Percentiles rank a stretch among this genome's conserved stretches.
phyloP scores from a whole-genome alignment of 2,113 vertebrate species.

The Rhinogobius similis region DNA sequence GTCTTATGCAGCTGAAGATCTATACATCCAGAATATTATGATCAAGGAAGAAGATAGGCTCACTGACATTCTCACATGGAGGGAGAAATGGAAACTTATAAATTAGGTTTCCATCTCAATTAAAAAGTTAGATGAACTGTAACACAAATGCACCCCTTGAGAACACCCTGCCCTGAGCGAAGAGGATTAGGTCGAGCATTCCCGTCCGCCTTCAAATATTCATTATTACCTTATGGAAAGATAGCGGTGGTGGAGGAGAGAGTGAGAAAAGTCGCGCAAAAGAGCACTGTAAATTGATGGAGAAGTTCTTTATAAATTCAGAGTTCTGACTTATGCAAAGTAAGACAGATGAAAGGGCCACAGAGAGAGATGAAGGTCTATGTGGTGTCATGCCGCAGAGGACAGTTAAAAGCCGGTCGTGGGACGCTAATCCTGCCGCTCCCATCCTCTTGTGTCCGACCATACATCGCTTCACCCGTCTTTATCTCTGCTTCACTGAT shows the following conservation, averaged over 20 bases:
- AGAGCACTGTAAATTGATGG: slow-evolving; percentile 48
- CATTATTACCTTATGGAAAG: slow-evolving; percentile 68
- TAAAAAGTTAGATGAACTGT: slow-evolving; percentile 71
- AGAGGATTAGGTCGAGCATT: slow-evolving; percentile 64
- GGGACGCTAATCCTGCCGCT: slow-evolving; percentile 60
- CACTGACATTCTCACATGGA: slow-evolving; percentile 54
- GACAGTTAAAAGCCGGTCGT: slow-evolving; percentile 67
- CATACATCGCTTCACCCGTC: slow-evolving; percentile 68
- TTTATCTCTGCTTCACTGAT: slow-evolving; percentile 76
- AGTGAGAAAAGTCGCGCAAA: slow-evolving; percentile 25
- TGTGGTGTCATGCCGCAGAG: slow-evolving; percentile 67
- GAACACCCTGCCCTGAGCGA: slow-evolving; percentile 61
- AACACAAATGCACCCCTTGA: slow-evolving; percentile 57
- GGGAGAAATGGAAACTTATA: slow-evolving; percentile 61
- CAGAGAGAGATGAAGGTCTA: slow-evolving; percentile 58
- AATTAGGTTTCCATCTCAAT: slow-evolving; percentile 67
- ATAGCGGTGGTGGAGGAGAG: slow-evolving; percentile 41
- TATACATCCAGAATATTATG: slow-evolving; percentile 16
- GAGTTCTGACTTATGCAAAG: slow-evolving; percentile 60
- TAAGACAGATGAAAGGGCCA: slow-evolving; percentile 60
- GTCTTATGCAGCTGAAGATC: slow-evolving; percentile 12
- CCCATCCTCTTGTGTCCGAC: slow-evolving; percentile 64
- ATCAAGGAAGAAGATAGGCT: slow-evolving; percentile 42
- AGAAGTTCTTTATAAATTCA: slow-evolving; percentile 58
- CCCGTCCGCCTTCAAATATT: slow-evolving; percentile 70